Base-by-base conservation (phyloP, 2,888 invertebrate species). In the Parnassius orleans region DNA sequence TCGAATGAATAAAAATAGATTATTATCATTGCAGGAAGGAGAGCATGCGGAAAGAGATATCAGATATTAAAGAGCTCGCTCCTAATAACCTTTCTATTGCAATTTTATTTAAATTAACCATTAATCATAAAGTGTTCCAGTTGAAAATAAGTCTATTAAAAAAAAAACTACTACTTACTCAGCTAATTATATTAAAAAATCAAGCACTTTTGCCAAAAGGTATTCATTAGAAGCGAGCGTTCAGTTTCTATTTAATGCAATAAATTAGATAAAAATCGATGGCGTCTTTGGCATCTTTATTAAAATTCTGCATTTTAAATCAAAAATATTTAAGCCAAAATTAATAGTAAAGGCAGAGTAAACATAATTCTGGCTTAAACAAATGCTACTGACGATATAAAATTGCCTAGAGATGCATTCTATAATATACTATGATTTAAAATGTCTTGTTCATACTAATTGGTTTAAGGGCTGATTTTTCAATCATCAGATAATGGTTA, bases 1-100 rank as follows among this genome's bases (percentile, higher is more conserved):
- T 78, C 74, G 81, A 86, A 86, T 90, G 88, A 90, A 87, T 90
- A 90, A 87, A 86, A 86, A 83, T 70, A 67, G 68, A 62, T 66
- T 56, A 64, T 65, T 60, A 46, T 41, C 53, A 11, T 33, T 61
- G 61, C 66, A 66, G 66, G 68, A 73, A 72, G 65, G 68, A 73
- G 68, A 72, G 77, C 86, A 87, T 87, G 87, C 87, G 81, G 74
- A 77, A 71, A 81, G 75, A 73, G 54, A 61, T 57, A 57, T 33
- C 33, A 53, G 53, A 63, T 64, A 57, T 61, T 47, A 53, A 55
- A n/a, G 19, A 53, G 24, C 64, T 63, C 67, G 64, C 65, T 63
- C 41, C 53, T 54, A 62, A 52, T 12, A 46, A 9, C 2, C 12
- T 46, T n/a, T 46, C 11, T 46, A n/a, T 46, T n/a, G 2, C 46